phyloP scores from a whole-genome alignment of 1,140 invertebrate genomes.

The Drosophila cardini region DNA sequence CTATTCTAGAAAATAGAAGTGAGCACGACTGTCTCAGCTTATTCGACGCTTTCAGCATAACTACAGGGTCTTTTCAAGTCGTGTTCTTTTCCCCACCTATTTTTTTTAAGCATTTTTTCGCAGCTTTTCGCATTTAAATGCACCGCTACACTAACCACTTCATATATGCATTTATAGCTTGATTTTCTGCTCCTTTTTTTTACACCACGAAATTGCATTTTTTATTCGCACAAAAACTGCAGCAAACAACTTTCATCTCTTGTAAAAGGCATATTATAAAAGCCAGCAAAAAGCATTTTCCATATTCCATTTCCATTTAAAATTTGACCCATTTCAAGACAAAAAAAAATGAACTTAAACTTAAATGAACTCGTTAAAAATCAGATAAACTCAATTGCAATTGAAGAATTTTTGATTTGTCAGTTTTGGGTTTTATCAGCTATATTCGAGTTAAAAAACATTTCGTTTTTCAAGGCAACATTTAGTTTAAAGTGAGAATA shows the following conservation, averaged over 20 bases:
- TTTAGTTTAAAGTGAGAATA: too few species aligned
- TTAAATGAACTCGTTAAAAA: slow-evolving; percentile 10
- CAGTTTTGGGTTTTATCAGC: slow-evolving; percentile 12
- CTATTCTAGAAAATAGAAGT: too few species aligned
- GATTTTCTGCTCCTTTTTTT: slow-evolving; percentile 11
- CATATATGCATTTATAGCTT: not conserved
- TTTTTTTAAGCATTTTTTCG: slow-evolving; percentile 11
- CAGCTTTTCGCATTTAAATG: slow-evolving; percentile 1
- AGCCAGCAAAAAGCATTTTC: slow-evolving; percentile 6
- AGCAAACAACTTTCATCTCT: slow-evolving; percentile 9
- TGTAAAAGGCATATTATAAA: slow-evolving; percentile 68
- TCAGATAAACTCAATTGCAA: slow-evolving; percentile 27
- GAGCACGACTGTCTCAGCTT: too few species aligned
- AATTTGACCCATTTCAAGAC: too few species aligned
- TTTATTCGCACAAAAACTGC: slow-evolving; percentile 53
- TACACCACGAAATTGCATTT: slow-evolving; percentile 59
- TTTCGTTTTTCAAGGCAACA: not conserved
- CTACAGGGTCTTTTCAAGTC: too few species aligned
- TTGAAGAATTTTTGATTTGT: slow-evolving; percentile 17
- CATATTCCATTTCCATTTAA: not conserved
- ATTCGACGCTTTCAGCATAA: too few species aligned
- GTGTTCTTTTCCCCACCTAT: not conserved
- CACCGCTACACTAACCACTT: not conserved
- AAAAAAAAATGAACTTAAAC: not conserved
- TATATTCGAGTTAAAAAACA: slow-evolving; percentile 10